A percentile compares a stretch with the other conserved stretches of the same genome.
Conservation (phyloP, 30 jellyfish, hydroid and myxozoan genomes). For the Turritopsis rubra region DNA sequence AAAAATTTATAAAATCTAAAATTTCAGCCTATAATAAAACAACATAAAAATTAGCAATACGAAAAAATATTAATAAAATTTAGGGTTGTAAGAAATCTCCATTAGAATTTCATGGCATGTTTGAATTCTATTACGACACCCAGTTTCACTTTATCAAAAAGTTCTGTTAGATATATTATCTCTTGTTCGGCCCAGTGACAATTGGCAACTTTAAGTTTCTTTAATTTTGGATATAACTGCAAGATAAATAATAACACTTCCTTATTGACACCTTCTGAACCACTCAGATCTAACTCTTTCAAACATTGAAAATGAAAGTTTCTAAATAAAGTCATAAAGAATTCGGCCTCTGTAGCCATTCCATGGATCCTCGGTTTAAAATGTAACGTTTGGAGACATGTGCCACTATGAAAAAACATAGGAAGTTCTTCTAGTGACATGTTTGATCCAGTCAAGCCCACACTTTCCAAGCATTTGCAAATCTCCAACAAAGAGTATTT, state of each 20-base stretch:
- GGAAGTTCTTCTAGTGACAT: slow-evolving; percentile 6
- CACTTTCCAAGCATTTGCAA: background rate
- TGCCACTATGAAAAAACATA: background rate
- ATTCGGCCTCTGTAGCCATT: background rate
- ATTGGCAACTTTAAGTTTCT: background rate
- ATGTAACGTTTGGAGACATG: background rate
- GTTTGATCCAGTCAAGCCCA: background rate
- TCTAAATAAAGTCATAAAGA: background rate
- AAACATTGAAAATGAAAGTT: slow-evolving; percentile 2
- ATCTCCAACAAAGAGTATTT: slow-evolving; percentile 6
- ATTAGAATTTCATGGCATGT: background rate
- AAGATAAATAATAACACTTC: background rate
- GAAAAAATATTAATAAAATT: too few relatives aligned
- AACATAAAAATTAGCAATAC: background rate
- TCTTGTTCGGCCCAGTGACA: background rate
- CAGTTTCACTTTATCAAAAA: background rate
- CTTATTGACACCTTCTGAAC: background rate
- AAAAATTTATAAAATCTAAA: too few relatives aligned
- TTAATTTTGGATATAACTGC: slow-evolving; percentile 4
- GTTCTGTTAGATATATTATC: background rate
- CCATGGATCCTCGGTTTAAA: background rate
- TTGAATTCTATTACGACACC: background rate
- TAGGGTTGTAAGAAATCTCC: background rate
- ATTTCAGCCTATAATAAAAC: too few relatives aligned
- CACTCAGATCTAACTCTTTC: background rate